Evolutionary conservation across 2,113 vertebrate species (phyloP), one percentile per base, ranked within the genome.

Genomic region (Alouatta palliata): DNA sequence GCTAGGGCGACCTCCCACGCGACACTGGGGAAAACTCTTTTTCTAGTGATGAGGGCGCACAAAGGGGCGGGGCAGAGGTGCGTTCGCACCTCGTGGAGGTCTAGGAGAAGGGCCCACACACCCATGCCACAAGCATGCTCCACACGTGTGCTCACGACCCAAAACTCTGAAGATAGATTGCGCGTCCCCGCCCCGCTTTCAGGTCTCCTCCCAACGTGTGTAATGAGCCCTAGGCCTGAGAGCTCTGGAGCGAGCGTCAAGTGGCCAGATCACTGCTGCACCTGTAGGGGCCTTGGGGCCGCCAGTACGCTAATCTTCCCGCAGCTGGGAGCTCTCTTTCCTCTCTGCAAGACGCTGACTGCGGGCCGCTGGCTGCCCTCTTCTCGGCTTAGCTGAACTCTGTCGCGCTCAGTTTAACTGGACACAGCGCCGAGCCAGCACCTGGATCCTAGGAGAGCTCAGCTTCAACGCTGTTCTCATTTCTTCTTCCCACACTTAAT

Each of bases 61-160:
- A 47, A 11, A 77, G 70, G 30, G 83, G 87, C 4, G 58, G 70
- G 79, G 14, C 70, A 3, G 4, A 54, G n/a, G 75, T 13, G 40
- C 16, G 5, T 56, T 35, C 1, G 52, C 76, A 14, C 11, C 8
- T 7, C 2, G 0, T 49, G 47, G 43, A 52, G 40, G 32, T 2
- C 58, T 4, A 0, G 56, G 56, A 87, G 58, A 68, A 45, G 52
- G 49, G 6, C 30, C 58, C 16, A 20, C 32, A 37, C 32, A 1
- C 49, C 25, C 47, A 6, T 2, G 23, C 76, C 14, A 43, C 43
- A 23, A 16, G 23, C 32, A 8, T 35, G 68, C 25, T 47, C 35
- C 19, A 56, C 80, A 64, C 68, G 21, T 43, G 49, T 84, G 94
- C 35, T 16, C n/a, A 49, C 11, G 8, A 5, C 56, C 88, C 8